These are phyloP conservation scores for Heteronetta atricapilla DNA, from an alignment of 2,113 vertebrate genomes.

Conservation along the genomic window DNA sequence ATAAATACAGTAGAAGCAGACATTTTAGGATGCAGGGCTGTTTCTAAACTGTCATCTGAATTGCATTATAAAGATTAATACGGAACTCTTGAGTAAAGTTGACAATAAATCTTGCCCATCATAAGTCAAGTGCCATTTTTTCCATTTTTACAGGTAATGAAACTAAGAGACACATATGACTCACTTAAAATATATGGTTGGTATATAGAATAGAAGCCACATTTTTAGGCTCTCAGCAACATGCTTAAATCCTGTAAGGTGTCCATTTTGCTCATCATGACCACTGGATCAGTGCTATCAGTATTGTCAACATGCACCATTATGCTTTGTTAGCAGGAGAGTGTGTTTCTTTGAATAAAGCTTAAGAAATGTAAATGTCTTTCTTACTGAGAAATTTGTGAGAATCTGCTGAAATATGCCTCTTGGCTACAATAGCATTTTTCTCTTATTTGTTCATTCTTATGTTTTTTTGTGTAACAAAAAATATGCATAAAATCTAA, in stretches of 20 bases:
- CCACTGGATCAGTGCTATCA: not conserved
- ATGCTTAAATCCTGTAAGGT: not conserved
- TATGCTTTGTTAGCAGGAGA: not conserved
- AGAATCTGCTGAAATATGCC: not conserved
- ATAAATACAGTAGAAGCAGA: not conserved
- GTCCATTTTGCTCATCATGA: not conserved
- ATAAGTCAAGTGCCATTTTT: not conserved
- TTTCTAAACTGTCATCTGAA: not conserved
- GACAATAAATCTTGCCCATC: not conserved
- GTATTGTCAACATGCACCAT: not conserved
- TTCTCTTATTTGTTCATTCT: not conserved
- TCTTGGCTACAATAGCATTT: not conserved
- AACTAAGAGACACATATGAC: not conserved
- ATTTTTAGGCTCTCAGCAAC: not conserved
- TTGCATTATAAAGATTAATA: not conserved
- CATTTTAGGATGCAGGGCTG: not conserved
- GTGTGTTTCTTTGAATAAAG: not conserved
- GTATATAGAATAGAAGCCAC: not conserved
- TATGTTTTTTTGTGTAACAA: not conserved
- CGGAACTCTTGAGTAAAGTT: not conserved
- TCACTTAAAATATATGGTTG: not conserved
- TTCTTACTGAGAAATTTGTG: not conserved
- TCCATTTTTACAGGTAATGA: not conserved
- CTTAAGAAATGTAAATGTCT: not conserved
- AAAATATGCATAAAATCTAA: not conserved